phyloP scores from a whole-genome alignment of 2,888 invertebrate genomes.

The Drosophila diplacantha region DNA sequence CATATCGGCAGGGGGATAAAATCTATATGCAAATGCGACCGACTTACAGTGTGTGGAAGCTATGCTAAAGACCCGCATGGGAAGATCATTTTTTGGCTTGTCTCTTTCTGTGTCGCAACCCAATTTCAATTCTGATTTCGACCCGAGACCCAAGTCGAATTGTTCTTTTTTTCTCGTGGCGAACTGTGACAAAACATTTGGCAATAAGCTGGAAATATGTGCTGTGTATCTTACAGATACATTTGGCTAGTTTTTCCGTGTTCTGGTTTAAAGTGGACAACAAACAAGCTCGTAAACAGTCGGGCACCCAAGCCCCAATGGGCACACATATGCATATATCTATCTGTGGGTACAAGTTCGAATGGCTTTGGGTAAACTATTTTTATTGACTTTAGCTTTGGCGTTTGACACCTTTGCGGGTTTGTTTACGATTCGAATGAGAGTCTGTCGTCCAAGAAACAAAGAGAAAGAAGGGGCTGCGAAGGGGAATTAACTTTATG shows the following conservation, averaged over 20 bases:
- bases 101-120: constrained; percentile 53
- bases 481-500: constrained; percentile 5
- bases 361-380: constrained; percentile 48
- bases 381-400: constrained; percentile 70
- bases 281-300: constrained; percentile 66
- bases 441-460: constrained; percentile 9
- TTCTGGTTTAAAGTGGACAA: constrained; percentile 68
- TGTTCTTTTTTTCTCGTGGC: constrained; percentile 2
- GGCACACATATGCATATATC: constrained; percentile 5
- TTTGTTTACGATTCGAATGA: constrained; percentile 60
- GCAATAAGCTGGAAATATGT: constrained; percentile 36
- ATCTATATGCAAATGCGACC: constrained; percentile 53
- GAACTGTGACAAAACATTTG: constrained; percentile 39
- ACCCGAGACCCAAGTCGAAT: constrained; percentile 12
- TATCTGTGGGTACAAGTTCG: constrained; percentile 21
- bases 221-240: constrained; percentile 49
- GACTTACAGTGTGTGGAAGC: constrained; percentile 32
- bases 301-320: constrained; percentile 37
- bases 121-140: constrained; percentile 26
- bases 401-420: constrained; percentile 68
- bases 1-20: constrained; percentile 12
- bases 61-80: constrained; percentile 37
- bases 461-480: constrained; percentile 7
- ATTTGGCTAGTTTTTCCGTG: constrained; percentile 49
- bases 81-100: constrained; percentile 20